Evolutionary conservation across 2,113 vertebrate species (phyloP), one percentile per base, ranked within the genome.

Genomic region (Natator depressus): DNA sequence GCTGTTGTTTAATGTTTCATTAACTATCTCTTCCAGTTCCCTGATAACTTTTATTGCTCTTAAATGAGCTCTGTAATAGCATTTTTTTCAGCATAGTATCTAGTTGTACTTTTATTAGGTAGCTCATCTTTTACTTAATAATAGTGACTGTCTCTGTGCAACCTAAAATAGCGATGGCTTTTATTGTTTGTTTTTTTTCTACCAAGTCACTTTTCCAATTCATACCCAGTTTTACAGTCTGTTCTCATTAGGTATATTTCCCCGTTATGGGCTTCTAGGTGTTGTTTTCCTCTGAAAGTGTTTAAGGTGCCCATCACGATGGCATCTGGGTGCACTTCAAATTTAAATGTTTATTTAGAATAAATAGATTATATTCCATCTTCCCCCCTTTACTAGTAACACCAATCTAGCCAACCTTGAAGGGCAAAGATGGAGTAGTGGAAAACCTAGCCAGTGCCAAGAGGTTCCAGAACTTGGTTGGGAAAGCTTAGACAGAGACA

Each of bases 81-180:
- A n/a, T n/a, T n/a, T 35, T 65, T 69, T 69, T n/a, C 35, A 69
- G 35, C 16, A 20, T n/a, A 19, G 7, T n/a, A 69, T n/a, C 16
- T 69, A 69, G 31, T 16, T 72, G 65, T 19, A n/a, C 65, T 72
- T 72, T 72, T 38, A 82, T 90, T 1, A 17, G 2, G 42, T 8
- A 1, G 5, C 2, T 1, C 42, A 2, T 27, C 65, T 69, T 2
- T 82, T 65, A 6, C 31, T 35, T 7, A 1, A 0, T 80, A 1
- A 84, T 89, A 72, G 5, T 42, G 1, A 35, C 5, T 13, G 25
- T 3, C 9, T 84, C 50, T 5, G 7, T 11, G 10, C 19, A 59
- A 19, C 1, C 1, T n/a, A 72, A 72, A 72, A 72, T 80, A 14
- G 14, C 0, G 0, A 4, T 20, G 17, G 4, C 9, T 5, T 35